Percentiles rank a stretch among this genome's conserved stretches.
These are phyloP conservation scores for Salvelinus sp. DNA, from an alignment of 2,113 vertebrate genomes.

Conservation along the genomic window DNA sequence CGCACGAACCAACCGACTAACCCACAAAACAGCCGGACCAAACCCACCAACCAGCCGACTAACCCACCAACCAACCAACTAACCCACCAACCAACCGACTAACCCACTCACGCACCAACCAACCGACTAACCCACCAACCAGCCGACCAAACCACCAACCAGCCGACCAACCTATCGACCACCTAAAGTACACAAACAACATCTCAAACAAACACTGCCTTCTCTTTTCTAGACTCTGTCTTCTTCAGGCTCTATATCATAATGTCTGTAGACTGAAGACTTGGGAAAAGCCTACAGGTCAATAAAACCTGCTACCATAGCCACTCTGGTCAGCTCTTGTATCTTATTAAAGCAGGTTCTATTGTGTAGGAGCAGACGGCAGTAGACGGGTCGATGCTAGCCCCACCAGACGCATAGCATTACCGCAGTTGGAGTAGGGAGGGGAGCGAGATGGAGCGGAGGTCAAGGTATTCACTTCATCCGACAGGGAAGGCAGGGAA, in stretches of 20 bases:
- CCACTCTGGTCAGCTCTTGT: constrained; percentile 20
- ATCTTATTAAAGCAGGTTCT: constrained; percentile 69
- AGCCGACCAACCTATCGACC: no score
- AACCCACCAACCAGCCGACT: no score
- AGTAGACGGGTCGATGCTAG: constrained; percentile 69
- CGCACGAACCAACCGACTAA: no score
- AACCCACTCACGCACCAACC: no score
- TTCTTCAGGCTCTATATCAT: not conserved
- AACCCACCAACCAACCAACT: no score
- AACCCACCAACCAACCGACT: no score
- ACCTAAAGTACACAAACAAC: no score
- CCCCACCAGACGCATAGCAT: constrained; percentile 63
- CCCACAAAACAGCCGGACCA: no score
- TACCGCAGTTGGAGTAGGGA: constrained; percentile 68
- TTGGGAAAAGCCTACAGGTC: constrained; percentile 68
- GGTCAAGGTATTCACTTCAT: constrained; percentile 68
- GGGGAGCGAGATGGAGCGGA: constrained; percentile 39
- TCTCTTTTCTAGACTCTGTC: not conserved
- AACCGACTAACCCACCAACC: no score
- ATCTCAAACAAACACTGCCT: no score
- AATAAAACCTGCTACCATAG: constrained; percentile 42
- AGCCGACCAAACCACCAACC: no score
- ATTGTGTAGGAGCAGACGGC: constrained; percentile 66
- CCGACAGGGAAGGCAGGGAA: constrained; percentile 47
- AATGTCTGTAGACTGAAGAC: constrained; percentile 31